These are phyloP conservation scores for Bradysia coprophila DNA, from an alignment of 1,140 invertebrate genomes.

Conservation along the genomic window DNA sequence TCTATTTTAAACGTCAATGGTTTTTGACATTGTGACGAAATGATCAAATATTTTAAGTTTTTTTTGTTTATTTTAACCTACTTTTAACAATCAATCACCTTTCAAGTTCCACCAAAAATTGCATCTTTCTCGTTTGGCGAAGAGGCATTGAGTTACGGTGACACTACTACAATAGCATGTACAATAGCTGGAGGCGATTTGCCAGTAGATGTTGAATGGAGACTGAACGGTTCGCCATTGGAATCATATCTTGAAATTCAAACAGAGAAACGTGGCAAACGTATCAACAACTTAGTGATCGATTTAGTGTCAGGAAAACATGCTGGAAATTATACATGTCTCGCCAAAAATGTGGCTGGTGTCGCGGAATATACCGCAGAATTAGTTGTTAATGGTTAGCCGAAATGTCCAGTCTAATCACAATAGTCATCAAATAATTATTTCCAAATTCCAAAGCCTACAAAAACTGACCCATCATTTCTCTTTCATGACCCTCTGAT, in stretches of 20 bases:
- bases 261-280: constrained; percentile 14
- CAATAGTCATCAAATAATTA: background rate
- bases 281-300: constrained; percentile 19
- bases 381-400: constrained; percentile 36
- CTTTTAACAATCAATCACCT: constrained; percentile 5
- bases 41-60: constrained; percentile 14
- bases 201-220: constrained; percentile 28
- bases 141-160: constrained; percentile 32
- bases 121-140: constrained; percentile 32
- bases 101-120: constrained; percentile 33
- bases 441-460: too few species aligned
- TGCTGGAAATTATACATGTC: constrained; percentile 49
- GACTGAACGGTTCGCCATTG: constrained; percentile 22
- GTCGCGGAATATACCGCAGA: constrained; percentile 35
- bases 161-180: constrained; percentile 31
- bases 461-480: too few species aligned
- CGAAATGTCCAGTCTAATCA: background rate
- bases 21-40: too few species aligned
- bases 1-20: constrained; percentile 36
- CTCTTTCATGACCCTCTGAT: too few species aligned
- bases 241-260: too few species aligned
- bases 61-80: background rate
- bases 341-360: constrained; percentile 38
- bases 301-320: constrained; percentile 29
- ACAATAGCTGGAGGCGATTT: constrained; percentile 32